Percentiles rank a stretch among this genome's conserved stretches.
Conservation (phyloP, 2,888 invertebrate genomes). For the Eristalis intricaria region DNA sequence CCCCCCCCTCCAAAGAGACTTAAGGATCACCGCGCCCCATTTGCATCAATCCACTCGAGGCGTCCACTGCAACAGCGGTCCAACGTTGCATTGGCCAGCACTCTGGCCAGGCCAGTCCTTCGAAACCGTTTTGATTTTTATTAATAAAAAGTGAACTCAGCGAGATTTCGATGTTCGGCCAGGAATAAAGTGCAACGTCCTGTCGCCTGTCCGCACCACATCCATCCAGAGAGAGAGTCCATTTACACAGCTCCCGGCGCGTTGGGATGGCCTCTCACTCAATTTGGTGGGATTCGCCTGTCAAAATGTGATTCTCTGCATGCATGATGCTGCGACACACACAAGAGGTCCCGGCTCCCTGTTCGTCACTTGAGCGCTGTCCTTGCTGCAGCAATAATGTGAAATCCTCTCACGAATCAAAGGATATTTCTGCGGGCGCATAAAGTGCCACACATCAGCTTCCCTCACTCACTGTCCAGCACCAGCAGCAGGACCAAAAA, state of each 20-base stretch:
- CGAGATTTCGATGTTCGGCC: slow-evolving; percentile 13
- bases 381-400: slow-evolving; percentile 61
- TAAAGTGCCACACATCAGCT: slow-evolving; percentile 65
- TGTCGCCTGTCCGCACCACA: slow-evolving; percentile 48
- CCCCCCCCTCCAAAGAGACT: not conserved
- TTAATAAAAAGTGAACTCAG: slow-evolving; percentile 53
- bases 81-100: slow-evolving; percentile 31
- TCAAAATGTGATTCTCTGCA: slow-evolving; percentile 66
- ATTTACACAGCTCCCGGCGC: slow-evolving; percentile 32
- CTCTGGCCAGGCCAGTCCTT: not conserved
- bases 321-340: slow-evolving; percentile 45
- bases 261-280: slow-evolving; percentile 63
- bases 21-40: slow-evolving; percentile 35
- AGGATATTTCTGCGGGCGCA: slow-evolving; percentile 71
- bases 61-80: slow-evolving; percentile 44
- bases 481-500: slow-evolving; percentile 13
- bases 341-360: not conserved
- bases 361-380: slow-evolving; percentile 15
- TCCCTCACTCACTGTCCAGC: not conserved
- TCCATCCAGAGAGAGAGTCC: slow-evolving; percentile 47
- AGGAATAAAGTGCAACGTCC: slow-evolving; percentile 59
- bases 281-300: slow-evolving; percentile 69
- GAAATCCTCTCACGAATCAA: slow-evolving; percentile 70
- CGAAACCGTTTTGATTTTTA: slow-evolving; percentile 60
- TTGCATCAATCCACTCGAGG: not conserved